Evolutionary conservation across 2,888 invertebrate genomes (phyloP), one percentile per base, ranked within the genome.

Genomic region (Lithophane leautieri): DNA sequence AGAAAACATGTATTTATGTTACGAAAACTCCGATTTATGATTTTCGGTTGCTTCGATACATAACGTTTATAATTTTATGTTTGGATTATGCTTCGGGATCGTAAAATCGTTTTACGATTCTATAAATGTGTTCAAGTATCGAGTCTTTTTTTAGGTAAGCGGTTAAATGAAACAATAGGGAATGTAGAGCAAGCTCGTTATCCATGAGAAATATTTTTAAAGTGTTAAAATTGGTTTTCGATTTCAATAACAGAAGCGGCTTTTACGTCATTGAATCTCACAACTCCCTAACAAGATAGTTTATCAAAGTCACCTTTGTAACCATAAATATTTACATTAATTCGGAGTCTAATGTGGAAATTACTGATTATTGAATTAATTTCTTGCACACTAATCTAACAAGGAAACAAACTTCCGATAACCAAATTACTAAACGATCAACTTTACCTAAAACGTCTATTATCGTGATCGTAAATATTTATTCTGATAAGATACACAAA

Each of bases 101-200:
- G 92, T 95, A 95, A 95, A 94, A 92, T 90, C 84, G 85, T 93
- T 94, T 95, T 94, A 95, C 91, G 94, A 91, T 92, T 93, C 93
- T 93, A 92, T 94, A 94, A 95, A 95, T 94, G 93, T 91, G 89
- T 89, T 90, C 90, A 89, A 92, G 90, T 91, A 91, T 90, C 86
- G 87, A 90, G 87, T 90, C 86, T 89, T 89, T 91, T 90, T 88
- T 89, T 89, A 74, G 82, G 78, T 81, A 83, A 83, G 14, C 76
- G 78, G 79, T 85, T 81, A 86, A 88, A 85, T 79, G 70, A 79
- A 89, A 88, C 84, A 87, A 86, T 81, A 71, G 74, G 50, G 72
- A 77, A 78, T 82, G 25, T 82, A 52, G 70, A 70, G 61, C 72
- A 66, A 60, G 58, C 42, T 67, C 63, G 56, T 68, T 56, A 76